Evolutionary conservation across 2,113 vertebrate species (phyloP).

Genomic region (Tenrec ecaudatus): DNA sequence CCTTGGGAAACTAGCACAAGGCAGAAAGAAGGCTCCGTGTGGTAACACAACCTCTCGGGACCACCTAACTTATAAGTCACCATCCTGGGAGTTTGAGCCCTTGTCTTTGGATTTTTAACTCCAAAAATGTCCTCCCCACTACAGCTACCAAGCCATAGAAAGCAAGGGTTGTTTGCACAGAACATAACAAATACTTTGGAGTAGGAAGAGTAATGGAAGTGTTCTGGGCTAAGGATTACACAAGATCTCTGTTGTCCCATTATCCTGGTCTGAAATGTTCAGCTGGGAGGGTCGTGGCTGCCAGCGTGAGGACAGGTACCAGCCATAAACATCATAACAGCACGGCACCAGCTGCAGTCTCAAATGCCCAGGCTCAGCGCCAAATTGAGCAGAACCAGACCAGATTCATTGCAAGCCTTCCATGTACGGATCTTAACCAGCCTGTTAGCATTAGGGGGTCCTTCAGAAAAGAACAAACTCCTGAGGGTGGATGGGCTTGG

Average conservation of each 20-base stretch:
- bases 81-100: not conserved
- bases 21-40: not conserved
- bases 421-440: not conserved
- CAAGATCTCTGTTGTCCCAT: constrained; percentile 63
- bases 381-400: constrained; percentile 61
- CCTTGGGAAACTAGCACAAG: not conserved
- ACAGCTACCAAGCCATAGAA: constrained; percentile 16
- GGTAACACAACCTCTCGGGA: not conserved
- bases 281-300: constrained; percentile 48
- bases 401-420: constrained; percentile 18
- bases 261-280: constrained; percentile 66
- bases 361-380: constrained; percentile 3
- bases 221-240: constrained; percentile 63
- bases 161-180: constrained; percentile 56
- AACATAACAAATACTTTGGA: constrained; percentile 65
- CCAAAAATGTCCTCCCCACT: not conserved
- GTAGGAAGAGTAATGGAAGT: constrained; percentile 66
- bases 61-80: not conserved
- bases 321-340: not conserved
- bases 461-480: constrained; percentile 28
- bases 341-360: constrained; percentile 71
- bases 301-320: constrained; percentile 70
- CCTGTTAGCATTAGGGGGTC: not conserved
- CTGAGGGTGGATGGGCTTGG: not conserved
- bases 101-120: constrained; percentile 17